phyloP scores from a whole-genome alignment of 2,888 invertebrate species.

The Muschampia staudingeri region DNA sequence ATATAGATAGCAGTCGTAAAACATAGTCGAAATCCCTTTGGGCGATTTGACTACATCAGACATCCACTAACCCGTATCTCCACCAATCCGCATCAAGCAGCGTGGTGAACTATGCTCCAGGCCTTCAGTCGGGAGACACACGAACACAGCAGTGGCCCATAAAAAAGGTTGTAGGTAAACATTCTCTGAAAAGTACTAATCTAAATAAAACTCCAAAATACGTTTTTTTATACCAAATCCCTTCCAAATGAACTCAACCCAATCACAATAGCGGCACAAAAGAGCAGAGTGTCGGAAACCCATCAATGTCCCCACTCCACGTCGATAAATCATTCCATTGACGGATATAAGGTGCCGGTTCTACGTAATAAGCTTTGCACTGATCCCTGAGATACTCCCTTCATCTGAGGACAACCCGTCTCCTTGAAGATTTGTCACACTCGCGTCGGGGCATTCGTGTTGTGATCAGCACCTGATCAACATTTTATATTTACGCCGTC shows the following conservation, averaged over 20 bases:
- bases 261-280: constrained; percentile 32
- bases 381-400: constrained; percentile 27
- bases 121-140: too few relatives aligned
- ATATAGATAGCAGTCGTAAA: too few relatives aligned
- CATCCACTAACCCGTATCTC: too few relatives aligned
- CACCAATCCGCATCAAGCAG: too few relatives aligned
- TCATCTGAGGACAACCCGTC: background rate
- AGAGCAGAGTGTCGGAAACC: constrained; percentile 42
- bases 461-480: too few relatives aligned
- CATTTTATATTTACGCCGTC: background rate
- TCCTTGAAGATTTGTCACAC: background rate
- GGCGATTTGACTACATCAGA: too few relatives aligned
- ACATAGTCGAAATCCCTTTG: too few relatives aligned
- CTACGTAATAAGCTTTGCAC: constrained; percentile 38
- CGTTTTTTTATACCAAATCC: constrained; percentile 16
- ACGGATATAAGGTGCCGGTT: constrained; percentile 36
- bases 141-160: background rate
- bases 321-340: constrained; percentile 65
- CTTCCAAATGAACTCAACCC: constrained; percentile 21
- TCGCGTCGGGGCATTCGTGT: background rate
- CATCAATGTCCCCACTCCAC: constrained; percentile 50
- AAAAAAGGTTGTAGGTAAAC: background rate
- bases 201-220: background rate
- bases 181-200: background rate
- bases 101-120: too few relatives aligned